phyloP scores from a whole-genome alignment of 1,140 invertebrate genomes.

The Gonioctena quinquepunctata region DNA sequence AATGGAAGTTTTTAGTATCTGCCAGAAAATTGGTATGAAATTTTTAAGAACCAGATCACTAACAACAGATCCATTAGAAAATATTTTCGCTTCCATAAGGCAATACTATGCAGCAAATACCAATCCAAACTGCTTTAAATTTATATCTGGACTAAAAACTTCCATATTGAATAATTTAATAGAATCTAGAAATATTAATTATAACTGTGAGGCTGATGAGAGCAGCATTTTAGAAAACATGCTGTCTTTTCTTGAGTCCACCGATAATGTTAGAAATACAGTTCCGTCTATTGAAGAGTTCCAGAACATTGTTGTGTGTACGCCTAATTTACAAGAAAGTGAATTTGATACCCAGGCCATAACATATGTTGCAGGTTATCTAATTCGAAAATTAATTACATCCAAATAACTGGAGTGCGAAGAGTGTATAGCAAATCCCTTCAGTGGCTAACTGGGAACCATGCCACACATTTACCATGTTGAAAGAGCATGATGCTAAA shows the following conservation, averaged over 20 bases:
- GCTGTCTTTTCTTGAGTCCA: not conserved
- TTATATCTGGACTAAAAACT: slow-evolving; percentile 20
- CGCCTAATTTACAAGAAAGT: not conserved
- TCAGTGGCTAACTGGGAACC: not conserved
- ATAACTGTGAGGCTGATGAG: slow-evolving; percentile 20
- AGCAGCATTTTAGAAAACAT: slow-evolving; percentile 10
- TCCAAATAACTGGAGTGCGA: not conserved
- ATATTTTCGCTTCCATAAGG: slow-evolving; percentile 23
- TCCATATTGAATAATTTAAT: slow-evolving; percentile 21
- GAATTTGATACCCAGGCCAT: not conserved
- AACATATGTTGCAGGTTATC: not conserved
- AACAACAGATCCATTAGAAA: slow-evolving; percentile 27
- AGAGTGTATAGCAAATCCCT: not conserved
- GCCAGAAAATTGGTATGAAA: slow-evolving; percentile 16
- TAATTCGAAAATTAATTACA: not conserved
- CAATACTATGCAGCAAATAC: slow-evolving; percentile 19
- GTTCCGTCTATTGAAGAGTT: not conserved
- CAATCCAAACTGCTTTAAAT: slow-evolving; percentile 25
- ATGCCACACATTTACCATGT: not conserved
- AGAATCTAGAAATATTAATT: not conserved
- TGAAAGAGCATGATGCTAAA: not conserved
- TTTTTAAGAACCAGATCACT: slow-evolving; percentile 19
- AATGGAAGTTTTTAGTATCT: slow-evolving; percentile 13
- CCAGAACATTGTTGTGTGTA: not conserved
- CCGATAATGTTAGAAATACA: not conserved